Base-by-base conservation (phyloP, 2,797 vertebrate genomes). In the Sus cebifrons region DNA sequence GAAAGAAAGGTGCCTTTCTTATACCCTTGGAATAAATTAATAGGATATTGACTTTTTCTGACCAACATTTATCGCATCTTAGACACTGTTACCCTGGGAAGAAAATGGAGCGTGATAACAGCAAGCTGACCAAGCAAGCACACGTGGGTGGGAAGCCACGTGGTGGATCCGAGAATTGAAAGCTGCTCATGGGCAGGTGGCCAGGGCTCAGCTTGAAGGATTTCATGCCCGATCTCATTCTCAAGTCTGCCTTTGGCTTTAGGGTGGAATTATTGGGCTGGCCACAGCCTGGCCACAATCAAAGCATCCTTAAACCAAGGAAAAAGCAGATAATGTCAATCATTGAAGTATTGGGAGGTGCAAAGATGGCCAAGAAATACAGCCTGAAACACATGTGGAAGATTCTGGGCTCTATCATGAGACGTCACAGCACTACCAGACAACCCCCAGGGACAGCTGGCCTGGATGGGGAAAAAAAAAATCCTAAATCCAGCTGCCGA, bases 221-320 rank as follows among this genome's bases (percentile, higher is more conserved):
- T 77, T 89, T 97, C 94, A 96, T 8, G 18, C 96, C 94, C 94
- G 27, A 97, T 96, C 96, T 97, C 97, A 67, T 97, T 97, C 96
- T 86, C 98, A 97, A 94, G 92, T 88, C 87, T 95, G 86, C 97
- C 92, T 94, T 94, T 92, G 94, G 97, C 97, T 92, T 92, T 18
- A 89, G 97, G n/a, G 96, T 95, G 97, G 81, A 86, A 93, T 79
- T 40, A 84, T 52, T 81, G 96, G 96, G 95, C 96, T 96, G 97
- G 94, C 44, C 77, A 97, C 91, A 96, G 90, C 88, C 96, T 87
- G 92, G 81, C 87, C 95, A 94, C 95, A 97, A 92, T 86, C 93
- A 29, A 95, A 97, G 94, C 93, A 89, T 96, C 94, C 44, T 44
- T 96, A 89, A 95, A 96, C 97, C 90, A 95, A 97, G 92, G 96